Base-by-base conservation (phyloP, 1,140 invertebrate species). In the Nebria ingens region DNA sequence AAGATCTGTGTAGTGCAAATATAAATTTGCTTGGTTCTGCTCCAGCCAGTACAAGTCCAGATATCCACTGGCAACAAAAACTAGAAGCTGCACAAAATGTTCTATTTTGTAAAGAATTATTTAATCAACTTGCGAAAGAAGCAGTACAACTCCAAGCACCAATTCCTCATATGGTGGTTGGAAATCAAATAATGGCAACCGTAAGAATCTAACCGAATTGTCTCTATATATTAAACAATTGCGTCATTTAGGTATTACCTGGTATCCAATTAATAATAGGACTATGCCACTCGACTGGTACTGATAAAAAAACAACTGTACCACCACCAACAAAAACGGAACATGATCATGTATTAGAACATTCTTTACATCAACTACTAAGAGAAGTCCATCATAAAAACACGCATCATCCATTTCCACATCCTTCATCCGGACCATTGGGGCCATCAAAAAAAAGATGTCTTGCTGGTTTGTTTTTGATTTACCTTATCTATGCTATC, bases 71-170 rank as follows among this genome's bases (percentile, higher is more conserved):
- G 95, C 92, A 97, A 63, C 88, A 92, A 62, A 93, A 93, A 67
- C 72, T 98, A 4, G 94, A 98, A 71, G 89, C 89, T 1, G 94
- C 94, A 0, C 95, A 98, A 67, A 98, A 97, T 74, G 93, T 97
- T 22, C 72, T 97, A 2, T 98, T 97, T 73, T 98, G 94, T 70
- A 97, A 97, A 75, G 95, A 98, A 73, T 71, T 98, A 1, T 97
- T 98, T 68, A 89, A 90, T 58, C 89, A 97, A 67, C 73, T 98
- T 23, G 93, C 94, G 0, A 85, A 91, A 58, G 94, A 98, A 72
- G 94, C 95, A 0, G 93, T 97, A 2, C 89, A 96, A 63, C 70
- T 95, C 1, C 88, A 93, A 65, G 86, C 90, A 2, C 85, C 88
- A 0, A 94, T 97, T 66, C 94, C 94, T 6, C 93, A 97, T 66